Conservation (phyloP, 2,888 invertebrate species). For the Eustalomyia histrio region DNA sequence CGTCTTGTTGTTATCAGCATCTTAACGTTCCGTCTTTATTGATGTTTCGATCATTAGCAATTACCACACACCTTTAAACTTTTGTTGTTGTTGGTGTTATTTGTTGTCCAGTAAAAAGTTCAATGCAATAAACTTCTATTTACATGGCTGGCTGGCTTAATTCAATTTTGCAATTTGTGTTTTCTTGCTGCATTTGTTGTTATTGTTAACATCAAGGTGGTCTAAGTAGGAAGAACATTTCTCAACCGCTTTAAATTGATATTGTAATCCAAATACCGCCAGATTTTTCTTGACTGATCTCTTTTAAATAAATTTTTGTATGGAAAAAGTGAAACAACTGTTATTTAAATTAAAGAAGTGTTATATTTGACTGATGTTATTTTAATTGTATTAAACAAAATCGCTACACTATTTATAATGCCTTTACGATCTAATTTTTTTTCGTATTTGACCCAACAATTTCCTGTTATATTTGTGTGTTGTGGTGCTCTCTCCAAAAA, state of each 20-base stretch:
- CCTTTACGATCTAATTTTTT: too few relatives aligned
- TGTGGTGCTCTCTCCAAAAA: too few relatives aligned
- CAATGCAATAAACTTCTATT: conserved; percentile 43
- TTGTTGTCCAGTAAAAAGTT: conserved; percentile 20
- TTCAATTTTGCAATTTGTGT: conserved; percentile 36
- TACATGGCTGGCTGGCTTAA: conserved; percentile 27
- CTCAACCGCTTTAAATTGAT: conserved; percentile 33
- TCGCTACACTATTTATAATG: neutral
- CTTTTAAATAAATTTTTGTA: conserved; percentile 46
- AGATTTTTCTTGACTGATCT: conserved; percentile 49
- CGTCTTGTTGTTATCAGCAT: conserved; percentile 34
- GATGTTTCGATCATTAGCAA: conserved; percentile 51
- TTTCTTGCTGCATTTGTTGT: neutral
- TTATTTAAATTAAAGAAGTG: conserved; percentile 7
- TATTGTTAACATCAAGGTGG: conserved; percentile 38
- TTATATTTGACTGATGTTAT: neutral
- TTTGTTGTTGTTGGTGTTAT: conserved; percentile 25
- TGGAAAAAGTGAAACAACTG: conserved; percentile 15
- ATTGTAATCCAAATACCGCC: conserved; percentile 48
- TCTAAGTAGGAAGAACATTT: conserved; percentile 37
- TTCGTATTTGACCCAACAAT: too few relatives aligned
- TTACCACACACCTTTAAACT: conserved; percentile 55
- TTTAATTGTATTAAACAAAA: neutral
- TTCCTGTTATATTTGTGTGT: too few relatives aligned
- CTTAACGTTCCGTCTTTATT: conserved; percentile 28